A percentile compares a stretch with the other conserved stretches of the same genome.
phyloP scores from a whole-genome alignment of 2,797 vertebrate species.

The Hippoglossus hippoglossus region DNA sequence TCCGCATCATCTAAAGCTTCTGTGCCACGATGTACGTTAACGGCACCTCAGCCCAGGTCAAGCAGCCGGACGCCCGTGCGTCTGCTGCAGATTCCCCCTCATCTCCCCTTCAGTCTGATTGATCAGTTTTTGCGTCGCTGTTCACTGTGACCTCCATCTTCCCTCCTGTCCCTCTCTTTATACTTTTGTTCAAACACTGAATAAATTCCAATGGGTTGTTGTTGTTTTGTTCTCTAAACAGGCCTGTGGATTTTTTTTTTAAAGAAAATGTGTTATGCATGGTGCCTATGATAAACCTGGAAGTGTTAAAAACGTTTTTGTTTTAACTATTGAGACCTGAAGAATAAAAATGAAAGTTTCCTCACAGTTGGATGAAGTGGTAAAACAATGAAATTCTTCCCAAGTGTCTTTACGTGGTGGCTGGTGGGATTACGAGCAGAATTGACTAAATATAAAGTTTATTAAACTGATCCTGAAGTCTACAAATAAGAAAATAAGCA shows the following conservation, averaged over 20 bases:
- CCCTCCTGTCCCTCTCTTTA: conserved; percentile 15
- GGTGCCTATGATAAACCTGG: conserved; percentile 35
- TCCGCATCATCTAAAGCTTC: conserved; percentile 29
- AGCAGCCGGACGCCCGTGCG: not conserved
- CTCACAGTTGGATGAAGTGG: conserved; percentile 20
- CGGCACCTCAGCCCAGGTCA: conserved; percentile 11
- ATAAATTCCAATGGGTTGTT: conserved; percentile 71
- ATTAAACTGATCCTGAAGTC: not conserved
- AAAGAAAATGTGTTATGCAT: conserved; percentile 39
- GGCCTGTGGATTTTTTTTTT: conserved; percentile 19
- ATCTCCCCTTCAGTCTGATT: conserved; percentile 10
- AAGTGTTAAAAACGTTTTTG: conserved; percentile 31
- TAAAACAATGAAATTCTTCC: not conserved
- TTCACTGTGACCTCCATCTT: conserved; percentile 37
- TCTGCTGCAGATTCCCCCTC: conserved; percentile 6
- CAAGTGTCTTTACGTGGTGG: not conserved
- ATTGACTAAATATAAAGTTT: not conserved
- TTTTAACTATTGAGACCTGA: conserved; percentile 34
- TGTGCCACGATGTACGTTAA: conserved; percentile 13
- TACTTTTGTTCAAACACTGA: conserved; percentile 64
- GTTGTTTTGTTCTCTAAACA: conserved; percentile 38
- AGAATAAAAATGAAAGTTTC: conserved; percentile 50
- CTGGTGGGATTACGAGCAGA: too few relatives aligned
- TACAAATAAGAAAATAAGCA: not conserved
- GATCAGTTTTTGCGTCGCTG: conserved; percentile 51